Evolutionary conservation across 2,113 vertebrate genomes (phyloP), one percentile per base, ranked within the genome.

Genomic region (Gymnarchus niloticus): DNA sequence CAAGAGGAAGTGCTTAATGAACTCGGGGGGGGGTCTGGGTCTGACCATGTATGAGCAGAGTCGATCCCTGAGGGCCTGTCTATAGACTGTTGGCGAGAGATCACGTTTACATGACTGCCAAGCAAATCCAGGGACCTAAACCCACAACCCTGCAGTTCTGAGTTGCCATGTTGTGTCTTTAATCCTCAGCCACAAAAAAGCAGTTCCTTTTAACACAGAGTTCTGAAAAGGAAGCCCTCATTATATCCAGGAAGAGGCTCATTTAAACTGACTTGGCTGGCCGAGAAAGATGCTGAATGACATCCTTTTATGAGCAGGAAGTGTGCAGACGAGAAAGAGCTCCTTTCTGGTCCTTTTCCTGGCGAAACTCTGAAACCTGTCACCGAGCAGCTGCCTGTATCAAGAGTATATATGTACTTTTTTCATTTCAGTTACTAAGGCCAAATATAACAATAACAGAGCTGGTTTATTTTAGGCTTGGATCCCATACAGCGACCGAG

Each of bases 391-490:
- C 87, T 87, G 84, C 69, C 44, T 56, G 23, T 51, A 21, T 73
- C 25, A 33, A 37, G n/a, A 19, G 46, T 80, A 80, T 80, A 80
- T 80, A 49, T 14, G n/a, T 52, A 19, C 56, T 86, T 57, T 88
- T 81, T 81, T 77, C 56, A 41, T 59, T 81, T 9, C 49, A 28
- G 48, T 56, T 87, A 33, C 83, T 65, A 19, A 65, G 59, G 87
- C 89, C 90, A 91, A 88, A 59, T 85, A 87, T 86, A 91, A 91
- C 88, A 89, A 88, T 90, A 89, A 91, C 87, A 90, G 86, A 61
- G 76, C 48, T 81, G 56, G 87, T 90, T 90, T 90, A 86, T 90
- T 83, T 90, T 88, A 89, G 89, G 73, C 76, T 90, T 87, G 89
- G 89, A 90, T 87, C 84, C 86, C 88, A 85, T 90, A 84, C 85